Evolutionary conservation across 2,888 invertebrate species (phyloP), one percentile per base, ranked within the genome.

Genomic region (Heterodera filipjevi): DNA sequence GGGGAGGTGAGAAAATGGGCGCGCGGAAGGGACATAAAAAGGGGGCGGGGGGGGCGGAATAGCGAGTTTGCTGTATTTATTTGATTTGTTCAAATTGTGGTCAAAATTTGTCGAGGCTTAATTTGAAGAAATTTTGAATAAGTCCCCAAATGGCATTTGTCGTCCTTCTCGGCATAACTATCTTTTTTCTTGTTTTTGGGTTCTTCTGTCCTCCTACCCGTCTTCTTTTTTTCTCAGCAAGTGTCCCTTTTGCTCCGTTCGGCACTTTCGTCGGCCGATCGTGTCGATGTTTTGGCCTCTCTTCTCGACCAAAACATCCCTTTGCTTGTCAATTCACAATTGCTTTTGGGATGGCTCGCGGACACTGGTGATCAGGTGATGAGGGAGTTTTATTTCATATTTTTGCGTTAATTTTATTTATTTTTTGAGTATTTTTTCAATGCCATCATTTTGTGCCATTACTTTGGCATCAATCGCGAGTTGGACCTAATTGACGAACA

Each of bases 381-480:
- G n/a, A 27, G n/a, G 3, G 39, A 39, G 39, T 39, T 39, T 39
- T 39, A 10, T 39, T 39, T 2, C 12, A 6, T 39, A 12, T 39
- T 76, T 46, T 39, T 6, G 19, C 22, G n/a, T 10, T n/a, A 27
- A 72, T 72, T 46, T 22, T 27, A 39, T 35, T 46, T 49, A 0
- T 30, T 44, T 39, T 35, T 81, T 77, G 71, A 84, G 83, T 85
- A 87, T 72, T 88, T 88, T 78, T 88, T 87, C 81, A 81, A 85
- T 49, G 82, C 87, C 2, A 84, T 88, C 33, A 82, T 88, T 8
- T 82, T 88, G 14, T 84, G 85, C 33, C 85, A 86, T 49, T 85
- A 82, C 16, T 84, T 88, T 79, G 86, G 87, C 1, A 85, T 87
- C 76, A 81, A 85, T 2, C 77, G 82, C 70, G 78, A 83, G 14